Conservation (phyloP, 2,888 invertebrate species). For the Chorisops tibialis region DNA sequence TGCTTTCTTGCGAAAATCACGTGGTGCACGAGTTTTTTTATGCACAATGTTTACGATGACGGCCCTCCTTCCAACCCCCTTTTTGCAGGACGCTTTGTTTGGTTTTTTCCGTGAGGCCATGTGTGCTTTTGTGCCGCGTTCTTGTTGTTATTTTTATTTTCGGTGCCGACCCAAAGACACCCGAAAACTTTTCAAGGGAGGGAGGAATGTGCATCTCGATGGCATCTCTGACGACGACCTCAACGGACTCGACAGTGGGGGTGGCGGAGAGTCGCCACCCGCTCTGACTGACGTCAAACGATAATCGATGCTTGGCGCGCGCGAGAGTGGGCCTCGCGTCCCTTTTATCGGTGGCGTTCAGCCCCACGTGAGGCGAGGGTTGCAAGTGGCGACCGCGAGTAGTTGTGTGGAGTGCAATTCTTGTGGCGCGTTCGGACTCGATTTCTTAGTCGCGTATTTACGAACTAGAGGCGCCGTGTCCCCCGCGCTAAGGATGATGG, state of each 20-base stretch:
- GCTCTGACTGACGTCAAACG: no score
- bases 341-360: no score
- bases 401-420: not conserved
- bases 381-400: not conserved
- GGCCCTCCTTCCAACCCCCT: not conserved
- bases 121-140: not conserved
- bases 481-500: slow-evolving; percentile 4
- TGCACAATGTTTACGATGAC: not conserved
- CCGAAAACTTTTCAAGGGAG: no score
- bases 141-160: no score
- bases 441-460: slow-evolving; percentile 11
- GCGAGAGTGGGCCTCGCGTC: no score
- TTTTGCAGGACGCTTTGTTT: not conserved
- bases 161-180: no score
- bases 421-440: slow-evolving; percentile 14
- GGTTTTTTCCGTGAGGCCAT: not conserved
- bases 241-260: no score
- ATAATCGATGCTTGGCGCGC: no score
- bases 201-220: no score
- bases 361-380: not conserved
- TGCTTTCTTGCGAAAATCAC: slow-evolving; percentile 32
- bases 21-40: slow-evolving; percentile 29
- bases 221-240: no score
- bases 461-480: slow-evolving; percentile 9
- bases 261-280: no score